Base-by-base conservation (phyloP, 2,888 invertebrate species). In the Dasysyrphus albostriatus region DNA sequence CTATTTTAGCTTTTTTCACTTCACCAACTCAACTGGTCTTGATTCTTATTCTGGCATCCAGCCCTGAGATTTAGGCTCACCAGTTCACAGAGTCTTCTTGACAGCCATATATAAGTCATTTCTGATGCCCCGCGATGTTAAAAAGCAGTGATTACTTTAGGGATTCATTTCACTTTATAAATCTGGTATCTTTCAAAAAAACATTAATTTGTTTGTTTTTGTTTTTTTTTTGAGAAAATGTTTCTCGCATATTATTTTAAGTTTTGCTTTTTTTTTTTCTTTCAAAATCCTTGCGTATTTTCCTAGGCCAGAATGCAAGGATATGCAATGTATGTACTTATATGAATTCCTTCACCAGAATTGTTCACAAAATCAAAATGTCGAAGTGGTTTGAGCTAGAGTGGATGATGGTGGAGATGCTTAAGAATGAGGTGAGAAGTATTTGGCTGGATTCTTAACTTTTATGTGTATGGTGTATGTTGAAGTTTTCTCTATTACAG, bases 361-460 rank as follows among this genome's bases (percentile, higher is more conserved):
- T 29, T 39, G n/a, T 49, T 54, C n/a, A 69, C n/a, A n/a, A 39
- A 49, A 24, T 69, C 49, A 51, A 54, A 54, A 39, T 24, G 69
- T 54, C 49, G 34, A 69, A 69, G 67, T 54, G 51, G 39, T 47
- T 16, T 75, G 32, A 19, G 44, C n/a, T 63, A 10, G 10, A 59
- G 24, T 51, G 58, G 39, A 29, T 24, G 24, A 24, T 1, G 24
- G 24, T 24, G 3, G 24, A 3, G 24, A 24, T 19, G 49, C 51
- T 49, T 14, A 74, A 74, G 58, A 79, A 63, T 72, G 80, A 77
- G 47, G 77, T 77, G 80, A 84, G 65, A 83, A 79, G 72, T 54
- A 61, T 80, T 67, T 81, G 67, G 84, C 75, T 80, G 76, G 76
- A 81, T 84, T 84, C 72, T 76, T 80, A 84, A 54, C 76, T 65